Percentiles rank a stretch among this genome's conserved stretches.
Conservation (phyloP, 1,140 invertebrate genomes). For the Asbolus verrucosus region DNA sequence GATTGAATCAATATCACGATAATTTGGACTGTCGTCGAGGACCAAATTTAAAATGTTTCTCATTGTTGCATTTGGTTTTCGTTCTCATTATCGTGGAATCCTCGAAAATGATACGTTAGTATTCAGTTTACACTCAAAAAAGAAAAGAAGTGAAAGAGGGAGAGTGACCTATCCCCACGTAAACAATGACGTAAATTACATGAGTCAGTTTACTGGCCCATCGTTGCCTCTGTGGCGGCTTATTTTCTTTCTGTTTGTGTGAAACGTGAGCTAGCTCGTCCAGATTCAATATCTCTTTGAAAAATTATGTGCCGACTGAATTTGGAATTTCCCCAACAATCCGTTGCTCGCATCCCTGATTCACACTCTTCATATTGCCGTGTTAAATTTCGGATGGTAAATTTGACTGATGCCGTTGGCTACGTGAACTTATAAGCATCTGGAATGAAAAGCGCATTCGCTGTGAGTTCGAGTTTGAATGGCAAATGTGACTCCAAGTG, state of each 20-base stretch:
- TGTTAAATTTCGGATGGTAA: constrained; percentile 14
- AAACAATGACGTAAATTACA: constrained; percentile 11
- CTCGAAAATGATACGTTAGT: too few relatives aligned
- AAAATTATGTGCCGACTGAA: constrained; percentile 29
- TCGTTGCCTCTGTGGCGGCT: neutral
- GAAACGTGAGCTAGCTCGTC: neutral
- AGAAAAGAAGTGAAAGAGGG: too few relatives aligned
- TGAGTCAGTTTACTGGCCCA: neutral
- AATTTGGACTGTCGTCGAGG: too few relatives aligned
- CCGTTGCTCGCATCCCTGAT: constrained; percentile 3
- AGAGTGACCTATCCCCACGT: neutral
- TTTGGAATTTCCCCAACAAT: constrained; percentile 22
- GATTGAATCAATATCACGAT: constrained; percentile 12
- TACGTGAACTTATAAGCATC: constrained; percentile 32
- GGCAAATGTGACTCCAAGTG: constrained; percentile 45
- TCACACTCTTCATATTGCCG: constrained; percentile 28
- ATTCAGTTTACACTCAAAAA: too few relatives aligned
- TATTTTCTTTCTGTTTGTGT: neutral
- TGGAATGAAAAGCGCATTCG: constrained; percentile 29
- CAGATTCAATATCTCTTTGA: constrained; percentile 19
- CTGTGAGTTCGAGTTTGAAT: constrained; percentile 37
- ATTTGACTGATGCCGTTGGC: constrained; percentile 30
- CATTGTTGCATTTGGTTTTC: too few relatives aligned
- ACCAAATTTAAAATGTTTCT: constrained; percentile 19
- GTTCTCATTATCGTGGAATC: too few relatives aligned